Evolutionary conservation across 2,113 vertebrate species (phyloP).

Genomic region (Mormoops blainvillei): DNA sequence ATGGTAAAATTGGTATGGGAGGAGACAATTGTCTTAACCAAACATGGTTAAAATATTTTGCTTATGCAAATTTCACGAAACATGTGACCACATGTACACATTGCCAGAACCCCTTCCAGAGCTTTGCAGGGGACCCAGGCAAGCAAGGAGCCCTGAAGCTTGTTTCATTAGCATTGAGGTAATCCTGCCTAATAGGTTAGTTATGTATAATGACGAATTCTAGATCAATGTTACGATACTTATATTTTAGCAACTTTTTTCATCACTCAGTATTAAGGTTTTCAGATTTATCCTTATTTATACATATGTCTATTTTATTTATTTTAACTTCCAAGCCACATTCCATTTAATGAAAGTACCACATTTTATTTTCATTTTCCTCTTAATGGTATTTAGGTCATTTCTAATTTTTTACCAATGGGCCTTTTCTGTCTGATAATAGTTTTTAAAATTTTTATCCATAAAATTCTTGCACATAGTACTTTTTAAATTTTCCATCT

Average conservation of each 20-base stretch:
- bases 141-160: not conserved
- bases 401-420: not conserved
- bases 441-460: not conserved
- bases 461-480: not conserved
- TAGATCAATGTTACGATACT: not conserved
- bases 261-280: not conserved
- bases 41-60: not conserved
- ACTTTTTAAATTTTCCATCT: not conserved
- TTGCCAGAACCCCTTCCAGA: not conserved
- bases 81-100: not conserved
- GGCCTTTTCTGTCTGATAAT: not conserved
- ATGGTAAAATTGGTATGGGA: not conserved
- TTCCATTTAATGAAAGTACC: not conserved
- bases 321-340: not conserved
- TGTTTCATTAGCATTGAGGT: not conserved
- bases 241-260: not conserved
- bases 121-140: too few species aligned
- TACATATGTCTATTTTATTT: not conserved
- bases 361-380: slow-evolving; percentile 2
- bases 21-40: not conserved
- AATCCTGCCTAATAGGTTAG: not conserved
- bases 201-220: not conserved
- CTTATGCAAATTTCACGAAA: not conserved
- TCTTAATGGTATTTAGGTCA: not conserved
- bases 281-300: not conserved